Conservation (phyloP, 2,888 invertebrate species). For the Microplitis manilae region DNA sequence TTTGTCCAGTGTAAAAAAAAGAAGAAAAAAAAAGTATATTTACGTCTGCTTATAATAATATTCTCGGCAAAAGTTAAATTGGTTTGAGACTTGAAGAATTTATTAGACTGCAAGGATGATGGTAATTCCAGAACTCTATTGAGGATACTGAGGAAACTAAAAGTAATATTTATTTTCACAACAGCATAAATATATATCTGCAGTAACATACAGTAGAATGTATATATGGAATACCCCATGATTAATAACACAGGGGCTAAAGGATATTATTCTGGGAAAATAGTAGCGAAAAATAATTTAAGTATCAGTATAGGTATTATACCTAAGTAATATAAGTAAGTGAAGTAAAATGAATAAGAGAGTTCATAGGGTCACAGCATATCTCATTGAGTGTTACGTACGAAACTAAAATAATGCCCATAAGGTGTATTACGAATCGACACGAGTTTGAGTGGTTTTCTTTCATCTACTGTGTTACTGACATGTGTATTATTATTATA, state of each 20-base stretch:
- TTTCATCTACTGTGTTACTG: not conserved
- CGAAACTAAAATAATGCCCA: constrained; percentile 49
- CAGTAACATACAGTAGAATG: not conserved
- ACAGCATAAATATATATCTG: too few species aligned
- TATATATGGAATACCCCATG: not conserved
- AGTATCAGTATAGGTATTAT: not conserved
- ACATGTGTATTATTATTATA: not conserved
- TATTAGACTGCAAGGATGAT: constrained; percentile 28
- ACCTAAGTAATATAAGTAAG: constrained; percentile 14
- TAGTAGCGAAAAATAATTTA: constrained; percentile 11
- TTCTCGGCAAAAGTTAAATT: constrained; percentile 20
- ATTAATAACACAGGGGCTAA: constrained; percentile 7
- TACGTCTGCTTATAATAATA: not conserved
- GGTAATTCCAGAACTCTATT: not conserved
- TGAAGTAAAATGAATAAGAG: constrained; percentile 43
- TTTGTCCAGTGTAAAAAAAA: not conserved
- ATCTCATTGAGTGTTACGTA: constrained; percentile 54
- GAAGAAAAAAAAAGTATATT: not conserved
- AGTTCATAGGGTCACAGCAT: constrained; percentile 53
- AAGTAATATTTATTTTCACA: constrained; percentile 1
- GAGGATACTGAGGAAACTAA: constrained; percentile 13
- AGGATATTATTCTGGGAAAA: not conserved
- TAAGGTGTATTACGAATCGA: constrained; percentile 50
- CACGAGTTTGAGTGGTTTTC: constrained; percentile 1
- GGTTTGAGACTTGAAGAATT: constrained; percentile 25